Percentiles rank a stretch among this genome's conserved stretches.
Conservation (phyloP, 2,797 vertebrate genomes). For the Squalus acanthias region DNA sequence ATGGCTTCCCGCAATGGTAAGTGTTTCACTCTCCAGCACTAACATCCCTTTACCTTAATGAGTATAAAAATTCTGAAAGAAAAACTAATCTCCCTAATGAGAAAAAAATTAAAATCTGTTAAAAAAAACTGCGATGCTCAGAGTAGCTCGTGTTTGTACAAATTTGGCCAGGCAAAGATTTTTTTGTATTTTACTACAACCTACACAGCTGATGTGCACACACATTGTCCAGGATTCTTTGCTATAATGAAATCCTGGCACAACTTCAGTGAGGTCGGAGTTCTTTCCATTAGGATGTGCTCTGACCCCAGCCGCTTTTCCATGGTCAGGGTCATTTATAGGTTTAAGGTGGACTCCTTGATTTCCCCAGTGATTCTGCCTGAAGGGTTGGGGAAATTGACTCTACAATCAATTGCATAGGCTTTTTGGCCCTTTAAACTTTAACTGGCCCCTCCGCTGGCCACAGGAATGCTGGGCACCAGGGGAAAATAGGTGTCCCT, state of each 20-base stretch:
- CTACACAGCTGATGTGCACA: neutral
- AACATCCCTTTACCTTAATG: neutral
- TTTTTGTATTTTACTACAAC: neutral
- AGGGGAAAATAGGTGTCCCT: neutral
- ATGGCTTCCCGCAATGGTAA: neutral
- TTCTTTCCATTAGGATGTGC: neutral
- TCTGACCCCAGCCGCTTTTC: neutral
- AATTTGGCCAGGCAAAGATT: neutral
- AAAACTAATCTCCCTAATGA: neutral
- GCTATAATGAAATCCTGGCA: neutral
- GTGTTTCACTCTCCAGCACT: neutral
- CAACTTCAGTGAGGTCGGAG: neutral
- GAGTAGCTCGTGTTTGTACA: neutral
- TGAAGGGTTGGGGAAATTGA: neutral
- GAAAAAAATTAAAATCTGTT: neutral
- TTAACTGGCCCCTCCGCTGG: neutral
- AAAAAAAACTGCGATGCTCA: neutral
- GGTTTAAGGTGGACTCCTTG: neutral
- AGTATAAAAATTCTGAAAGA: neutral
- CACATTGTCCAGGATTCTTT: neutral
- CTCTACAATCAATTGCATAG: neutral
- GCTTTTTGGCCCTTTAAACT: neutral
- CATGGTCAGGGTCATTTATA: neutral
- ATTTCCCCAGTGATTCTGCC: neutral
- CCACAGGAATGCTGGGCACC: neutral